These are phyloP conservation scores for Drosophila miranda DNA, from an alignment of 1,140 invertebrate genomes.

Conservation along the genomic window DNA sequence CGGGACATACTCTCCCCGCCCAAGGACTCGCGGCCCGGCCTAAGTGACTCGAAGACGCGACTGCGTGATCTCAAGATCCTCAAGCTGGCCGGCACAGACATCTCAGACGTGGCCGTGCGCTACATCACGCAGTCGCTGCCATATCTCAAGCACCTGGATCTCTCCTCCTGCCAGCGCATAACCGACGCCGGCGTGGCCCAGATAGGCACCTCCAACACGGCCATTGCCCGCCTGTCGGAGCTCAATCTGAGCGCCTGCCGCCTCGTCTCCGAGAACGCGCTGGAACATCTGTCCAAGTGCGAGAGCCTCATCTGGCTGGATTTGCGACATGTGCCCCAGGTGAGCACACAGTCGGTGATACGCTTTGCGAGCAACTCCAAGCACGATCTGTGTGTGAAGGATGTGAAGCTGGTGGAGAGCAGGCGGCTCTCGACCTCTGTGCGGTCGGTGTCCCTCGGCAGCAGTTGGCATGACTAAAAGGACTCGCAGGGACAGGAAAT, in stretches of 20 bases:
- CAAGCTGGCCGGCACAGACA: constrained; percentile 92
- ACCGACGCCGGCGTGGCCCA: constrained; percentile 95
- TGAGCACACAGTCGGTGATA: constrained; percentile 90
- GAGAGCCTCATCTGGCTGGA: constrained; percentile 87
- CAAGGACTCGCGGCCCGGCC: constrained; percentile 91
- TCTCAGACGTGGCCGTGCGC: constrained; percentile 93
- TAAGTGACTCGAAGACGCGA: constrained; percentile 91
- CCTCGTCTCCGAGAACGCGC: constrained; percentile 90
- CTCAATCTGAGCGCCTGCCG: constrained; percentile 92
- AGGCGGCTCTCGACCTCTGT: constrained; percentile 34
- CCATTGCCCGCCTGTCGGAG: constrained; percentile 83
- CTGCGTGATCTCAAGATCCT: constrained; percentile 90
- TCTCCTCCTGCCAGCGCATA: constrained; percentile 93
- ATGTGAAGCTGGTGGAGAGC: constrained; percentile 87
- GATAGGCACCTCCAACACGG: constrained; percentile 85
- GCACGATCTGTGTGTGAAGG: constrained; percentile 88
- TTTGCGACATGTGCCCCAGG: constrained; percentile 89
- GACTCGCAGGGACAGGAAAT: constrained; percentile 4
- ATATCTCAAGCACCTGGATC: constrained; percentile 88
- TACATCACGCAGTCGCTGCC: constrained; percentile 91
- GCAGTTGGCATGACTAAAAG: constrained; percentile 59
- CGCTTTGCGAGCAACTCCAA: constrained; percentile 90
- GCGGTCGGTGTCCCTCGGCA: neutral
- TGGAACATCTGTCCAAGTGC: constrained; percentile 88
- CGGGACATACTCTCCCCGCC: constrained; percentile 93